These are phyloP conservation scores for Therioaphis trifolii DNA, from an alignment of 2,888 invertebrate genomes.

Conservation along the genomic window DNA sequence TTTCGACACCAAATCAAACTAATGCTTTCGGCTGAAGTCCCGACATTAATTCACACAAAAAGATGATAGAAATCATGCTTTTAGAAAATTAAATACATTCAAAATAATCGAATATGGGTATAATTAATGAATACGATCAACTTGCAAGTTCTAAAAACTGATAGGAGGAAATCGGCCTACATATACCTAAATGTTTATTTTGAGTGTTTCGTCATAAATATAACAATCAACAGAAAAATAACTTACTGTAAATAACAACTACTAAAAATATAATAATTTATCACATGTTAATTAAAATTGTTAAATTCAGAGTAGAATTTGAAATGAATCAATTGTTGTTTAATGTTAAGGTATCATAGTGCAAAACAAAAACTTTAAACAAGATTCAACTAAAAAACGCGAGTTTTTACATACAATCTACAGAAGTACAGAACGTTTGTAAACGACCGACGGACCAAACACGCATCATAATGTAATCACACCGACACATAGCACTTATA, in stretches of 20 bases:
- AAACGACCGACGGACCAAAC: conserved; percentile 26
- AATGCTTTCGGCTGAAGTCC: too few species aligned
- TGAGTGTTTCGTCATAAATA: too few species aligned
- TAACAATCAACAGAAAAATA: neutral
- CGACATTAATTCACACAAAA: too few species aligned
- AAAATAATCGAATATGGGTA: too few species aligned
- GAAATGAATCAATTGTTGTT: too few species aligned
- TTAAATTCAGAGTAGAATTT: neutral
- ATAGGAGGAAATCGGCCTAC: too few species aligned
- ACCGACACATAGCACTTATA: neutral
- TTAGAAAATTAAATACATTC: too few species aligned
- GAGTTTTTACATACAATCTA: neutral
- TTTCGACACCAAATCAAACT: too few species aligned
- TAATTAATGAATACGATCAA: too few species aligned
- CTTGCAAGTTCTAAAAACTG: too few species aligned
- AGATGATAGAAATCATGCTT: too few species aligned
- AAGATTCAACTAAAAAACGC: neutral
- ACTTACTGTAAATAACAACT: conserved; percentile 10
- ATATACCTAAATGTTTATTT: too few species aligned
- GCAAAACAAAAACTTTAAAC: neutral
- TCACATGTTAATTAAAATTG: conserved; percentile 17
- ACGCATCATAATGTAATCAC: conserved; percentile 43
- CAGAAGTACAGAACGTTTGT: conserved; percentile 38
- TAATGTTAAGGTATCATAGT: neutral
- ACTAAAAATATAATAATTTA: neutral